phyloP scores from a whole-genome alignment of 92 coral and sea anemone genomes.

The Porites cylindrica region DNA sequence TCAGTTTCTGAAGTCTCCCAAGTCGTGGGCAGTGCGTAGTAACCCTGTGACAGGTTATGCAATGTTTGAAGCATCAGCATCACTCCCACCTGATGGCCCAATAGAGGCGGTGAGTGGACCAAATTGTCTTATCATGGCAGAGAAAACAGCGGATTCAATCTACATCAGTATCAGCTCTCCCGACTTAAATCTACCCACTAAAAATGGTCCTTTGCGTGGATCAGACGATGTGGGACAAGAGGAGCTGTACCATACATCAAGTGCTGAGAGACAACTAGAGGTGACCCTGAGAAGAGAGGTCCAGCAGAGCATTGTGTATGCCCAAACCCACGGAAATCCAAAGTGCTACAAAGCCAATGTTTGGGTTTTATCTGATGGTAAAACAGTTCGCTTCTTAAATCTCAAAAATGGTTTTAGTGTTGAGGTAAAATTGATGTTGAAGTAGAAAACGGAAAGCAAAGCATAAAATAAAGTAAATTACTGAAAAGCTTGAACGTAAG shows the following conservation, averaged over 20 bases:
- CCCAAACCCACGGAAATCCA: slow-evolving; percentile 26
- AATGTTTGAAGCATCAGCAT: slow-evolving; percentile 28
- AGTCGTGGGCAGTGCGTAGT: slow-evolving; percentile 3
- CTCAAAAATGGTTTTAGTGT: slow-evolving; percentile 35
- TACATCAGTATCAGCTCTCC: slow-evolving; percentile 54
- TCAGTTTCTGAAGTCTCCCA: slow-evolving; percentile 58
- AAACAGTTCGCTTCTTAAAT: slow-evolving; percentile 10
- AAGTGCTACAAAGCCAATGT: slow-evolving; percentile 27
- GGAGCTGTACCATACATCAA: slow-evolving; percentile 39
- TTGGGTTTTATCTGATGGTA: neutral
- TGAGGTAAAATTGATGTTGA: slow-evolving; percentile 21
- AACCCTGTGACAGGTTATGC: slow-evolving; percentile 60
- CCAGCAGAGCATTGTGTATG: neutral
- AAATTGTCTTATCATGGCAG: slow-evolving; percentile 67
- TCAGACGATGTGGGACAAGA: slow-evolving; percentile 41
- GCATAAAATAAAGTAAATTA: neutral
- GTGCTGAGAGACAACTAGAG: slow-evolving; percentile 17
- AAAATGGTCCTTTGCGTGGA: neutral
- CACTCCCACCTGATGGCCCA: slow-evolving; percentile 52
- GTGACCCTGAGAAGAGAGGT: neutral
- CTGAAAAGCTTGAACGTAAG: too few relatives aligned
- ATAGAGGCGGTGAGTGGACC: slow-evolving; percentile 36
- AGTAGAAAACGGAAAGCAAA: neutral
- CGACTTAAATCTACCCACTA: slow-evolving; percentile 41
- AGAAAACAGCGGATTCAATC: slow-evolving; percentile 35